These are phyloP conservation scores for Nomada fabriciana DNA, from an alignment of 2,888 invertebrate genomes.

Conservation along the genomic window DNA sequence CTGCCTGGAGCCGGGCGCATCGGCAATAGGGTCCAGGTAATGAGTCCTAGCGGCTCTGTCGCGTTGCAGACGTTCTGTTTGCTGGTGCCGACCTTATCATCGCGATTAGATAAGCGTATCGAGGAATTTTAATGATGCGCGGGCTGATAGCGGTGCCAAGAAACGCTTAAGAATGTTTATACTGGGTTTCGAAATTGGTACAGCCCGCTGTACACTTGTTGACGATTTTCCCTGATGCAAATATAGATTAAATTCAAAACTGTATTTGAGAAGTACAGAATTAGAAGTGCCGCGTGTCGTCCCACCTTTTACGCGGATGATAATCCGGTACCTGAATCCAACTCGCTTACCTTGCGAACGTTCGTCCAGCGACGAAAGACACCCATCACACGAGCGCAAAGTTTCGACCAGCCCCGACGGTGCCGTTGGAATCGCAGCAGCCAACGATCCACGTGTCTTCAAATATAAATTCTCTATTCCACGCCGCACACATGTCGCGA, in stretches of 20 bases:
- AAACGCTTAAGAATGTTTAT: no score
- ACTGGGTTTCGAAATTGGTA: no score
- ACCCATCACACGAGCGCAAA: neutral
- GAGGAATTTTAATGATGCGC: constrained; percentile 18
- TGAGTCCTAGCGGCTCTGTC: constrained; percentile 4
- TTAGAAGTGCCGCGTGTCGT: no score
- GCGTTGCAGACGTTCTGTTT: constrained; percentile 24
- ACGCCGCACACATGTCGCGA: neutral
- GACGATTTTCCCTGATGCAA: neutral
- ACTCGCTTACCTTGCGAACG: no score
- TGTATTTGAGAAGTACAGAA: no score
- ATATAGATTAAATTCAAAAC: no score
- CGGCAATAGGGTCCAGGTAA: constrained; percentile 7
- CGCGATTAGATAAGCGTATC: constrained; percentile 30
- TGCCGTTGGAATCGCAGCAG: neutral
- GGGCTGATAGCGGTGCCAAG: neutral
- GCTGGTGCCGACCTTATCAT: constrained; percentile 21
- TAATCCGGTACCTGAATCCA: no score
- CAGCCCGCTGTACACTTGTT: neutral
- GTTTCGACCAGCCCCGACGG: neutral
- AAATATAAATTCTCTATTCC: neutral
- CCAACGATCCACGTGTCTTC: neutral
- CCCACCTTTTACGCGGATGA: no score
- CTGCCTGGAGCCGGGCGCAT: neutral
- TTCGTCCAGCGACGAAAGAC: neutral